phyloP scores from a whole-genome alignment of 2,888 invertebrate genomes.

The Drosophila conformis region DNA sequence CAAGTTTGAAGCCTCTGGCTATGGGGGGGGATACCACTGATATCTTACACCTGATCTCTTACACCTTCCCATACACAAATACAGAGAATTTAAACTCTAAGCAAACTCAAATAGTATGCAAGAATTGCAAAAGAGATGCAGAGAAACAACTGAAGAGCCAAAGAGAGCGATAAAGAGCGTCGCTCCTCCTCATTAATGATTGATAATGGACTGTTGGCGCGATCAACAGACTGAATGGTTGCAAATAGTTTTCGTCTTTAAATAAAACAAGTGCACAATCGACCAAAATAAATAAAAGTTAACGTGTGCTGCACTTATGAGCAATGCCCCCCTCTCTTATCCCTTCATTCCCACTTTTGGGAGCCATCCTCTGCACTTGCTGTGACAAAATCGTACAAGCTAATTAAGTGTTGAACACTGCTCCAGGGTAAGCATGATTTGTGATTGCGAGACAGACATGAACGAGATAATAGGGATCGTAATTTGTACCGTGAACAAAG shows the following conservation, averaged over 20 bases:
- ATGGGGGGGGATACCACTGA: not conserved
- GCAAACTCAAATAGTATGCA: not conserved
- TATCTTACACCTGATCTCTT: not conserved
- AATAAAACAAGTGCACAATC: slow-evolving; percentile 10
- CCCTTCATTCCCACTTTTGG: not conserved
- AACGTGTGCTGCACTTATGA: not conserved
- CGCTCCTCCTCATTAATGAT: not conserved
- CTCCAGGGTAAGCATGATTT: slow-evolving; percentile 14
- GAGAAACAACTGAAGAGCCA: not conserved
- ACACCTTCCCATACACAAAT: not conserved
- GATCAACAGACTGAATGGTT: slow-evolving; percentile 7
- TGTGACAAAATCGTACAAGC: not conserved
- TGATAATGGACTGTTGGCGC: slow-evolving; percentile 21
- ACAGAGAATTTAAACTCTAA: not conserved
- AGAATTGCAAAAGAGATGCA: not conserved
- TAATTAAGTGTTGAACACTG: slow-evolving; percentile 52
- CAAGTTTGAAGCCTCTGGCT: not conserved
- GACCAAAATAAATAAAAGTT: not conserved
- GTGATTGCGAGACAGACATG: not conserved
- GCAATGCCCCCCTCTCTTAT: not conserved
- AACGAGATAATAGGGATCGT: not conserved
- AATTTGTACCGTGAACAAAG: not conserved
- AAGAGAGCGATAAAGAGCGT: not conserved
- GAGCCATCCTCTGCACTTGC: not conserved
- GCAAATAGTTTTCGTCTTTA: slow-evolving; percentile 19